phyloP scores from a whole-genome alignment of 2,888 invertebrate genomes.

The Ecliptopera silaceata region DNA sequence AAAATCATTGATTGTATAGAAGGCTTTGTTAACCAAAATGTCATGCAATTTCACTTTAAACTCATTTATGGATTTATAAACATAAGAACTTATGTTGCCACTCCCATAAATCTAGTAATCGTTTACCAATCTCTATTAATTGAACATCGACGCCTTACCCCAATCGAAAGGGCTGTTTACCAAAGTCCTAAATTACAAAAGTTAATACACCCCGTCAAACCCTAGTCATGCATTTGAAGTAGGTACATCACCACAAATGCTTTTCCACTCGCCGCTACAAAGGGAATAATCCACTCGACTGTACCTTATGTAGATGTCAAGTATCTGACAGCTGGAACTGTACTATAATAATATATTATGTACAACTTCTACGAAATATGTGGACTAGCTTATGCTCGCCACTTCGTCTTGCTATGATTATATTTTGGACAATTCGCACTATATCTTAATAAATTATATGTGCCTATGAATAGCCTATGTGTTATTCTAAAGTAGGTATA shows the following conservation, averaged over 20 bases:
- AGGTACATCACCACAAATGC: conserved; percentile 47
- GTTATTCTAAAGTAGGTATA: no score
- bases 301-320: conserved; percentile 45
- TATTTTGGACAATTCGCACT: no score
- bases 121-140: conserved; percentile 25
- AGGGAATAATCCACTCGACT: conserved; percentile 48
- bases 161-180: conserved; percentile 39
- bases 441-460: no score
- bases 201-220: conserved; percentile 57
- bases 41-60: no score
- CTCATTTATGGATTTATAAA: no score
- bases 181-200: conserved; percentile 49
- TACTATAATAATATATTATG: conserved; percentile 49
- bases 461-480: no score
- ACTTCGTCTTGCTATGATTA: no score
- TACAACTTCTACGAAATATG: no score
- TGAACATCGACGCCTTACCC: conserved; percentile 37
- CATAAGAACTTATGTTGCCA: background rate
- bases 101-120: background rate
- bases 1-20: no score
- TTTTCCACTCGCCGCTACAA: conserved; percentile 47
- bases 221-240: conserved; percentile 52
- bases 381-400: no score
- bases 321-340: conserved; percentile 46
- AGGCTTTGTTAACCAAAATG: no score